Base-by-base conservation (phyloP, 1,140 invertebrate species). In the Orchestia grillus region DNA sequence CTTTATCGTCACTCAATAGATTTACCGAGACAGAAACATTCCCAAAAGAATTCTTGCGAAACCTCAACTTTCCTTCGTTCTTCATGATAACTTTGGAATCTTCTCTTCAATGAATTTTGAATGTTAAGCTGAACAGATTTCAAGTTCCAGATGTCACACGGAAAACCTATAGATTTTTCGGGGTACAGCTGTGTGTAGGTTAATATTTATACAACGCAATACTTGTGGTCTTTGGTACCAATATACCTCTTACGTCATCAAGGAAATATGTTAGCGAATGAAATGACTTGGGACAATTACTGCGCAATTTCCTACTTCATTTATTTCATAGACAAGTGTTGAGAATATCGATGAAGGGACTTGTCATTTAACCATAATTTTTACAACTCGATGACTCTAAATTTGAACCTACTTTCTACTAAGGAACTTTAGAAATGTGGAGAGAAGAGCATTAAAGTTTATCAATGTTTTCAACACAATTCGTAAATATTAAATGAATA, bases 1-100 rank as follows among this genome's bases (percentile, higher is more conserved):
- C 88, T 90, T 90, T 44, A 90, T 90, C 88, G 88, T 90, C 88
- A 90, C 43, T 90, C 88, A 90, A 90, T 90, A 44, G 88, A 90
- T 90, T 90, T 90, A 42, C 41, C 15, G 41, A 42, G 88, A 90
- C 41, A 41, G 88, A 44, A 90, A 90, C 88, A 90, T 90, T 90
- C 43, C 41, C n/a, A 42, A 42, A 4, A 90, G 88, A 44, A 19
- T 77, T 77, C 62, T 77, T 77, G 62, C 62, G 28, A 77, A 23
- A 77, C 1, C 15, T 77, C 11, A 77, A 77, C 15, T 77, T 77
- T 77, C 11, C 28, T 77, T 77, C 62, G 62, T 77, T 77, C 62
- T 36, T 77, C 19, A 77, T 77, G 62, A 77, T 36, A 77, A 77
- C 62, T 23, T 77, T 8, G 19, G 47, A 77, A 77, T 36, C 62